Conservation (phyloP, 2,888 invertebrate species). For the Terebella lapidaria region DNA sequence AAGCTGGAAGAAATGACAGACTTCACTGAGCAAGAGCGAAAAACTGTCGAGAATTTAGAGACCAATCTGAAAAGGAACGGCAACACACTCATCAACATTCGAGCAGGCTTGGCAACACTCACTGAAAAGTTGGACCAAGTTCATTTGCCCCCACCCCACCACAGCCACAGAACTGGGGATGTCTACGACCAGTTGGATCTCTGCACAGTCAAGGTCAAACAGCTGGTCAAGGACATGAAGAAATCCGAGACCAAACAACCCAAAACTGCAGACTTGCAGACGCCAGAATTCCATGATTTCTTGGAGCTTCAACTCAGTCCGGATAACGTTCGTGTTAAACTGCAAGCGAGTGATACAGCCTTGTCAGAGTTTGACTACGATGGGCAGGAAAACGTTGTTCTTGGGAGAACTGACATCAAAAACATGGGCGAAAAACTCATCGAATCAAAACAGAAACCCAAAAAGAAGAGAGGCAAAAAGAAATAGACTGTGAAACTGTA, state of each 20-base stretch:
- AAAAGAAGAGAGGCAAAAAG: slow-evolving; percentile 32
- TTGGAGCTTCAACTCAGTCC: slow-evolving; percentile 30
- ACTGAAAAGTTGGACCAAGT: slow-evolving; percentile 37
- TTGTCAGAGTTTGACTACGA: slow-evolving; percentile 30
- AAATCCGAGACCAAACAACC: slow-evolving; percentile 12
- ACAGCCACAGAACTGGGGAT: slow-evolving; percentile 30
- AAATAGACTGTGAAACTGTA: neutral
- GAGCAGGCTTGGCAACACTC: slow-evolving; percentile 32
- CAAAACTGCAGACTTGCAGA: neutral
- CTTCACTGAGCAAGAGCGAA: neutral
- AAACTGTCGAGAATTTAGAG: neutral
- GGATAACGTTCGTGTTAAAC: slow-evolving; percentile 31
- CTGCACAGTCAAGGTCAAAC: slow-evolving; percentile 29
- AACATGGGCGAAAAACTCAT: slow-evolving; percentile 31
- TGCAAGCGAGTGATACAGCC: slow-evolving; percentile 27
- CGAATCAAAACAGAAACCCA: slow-evolving; percentile 32
- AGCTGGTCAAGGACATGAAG: slow-evolving; percentile 22
- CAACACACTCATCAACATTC: slow-evolving; percentile 29
- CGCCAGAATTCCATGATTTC: slow-evolving; percentile 30
- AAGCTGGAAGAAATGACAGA: neutral
- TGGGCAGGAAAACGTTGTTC: slow-evolving; percentile 32
- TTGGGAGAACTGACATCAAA: slow-evolving; percentile 36
- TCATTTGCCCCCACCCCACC: slow-evolving; percentile 25
- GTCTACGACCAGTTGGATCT: slow-evolving; percentile 30
- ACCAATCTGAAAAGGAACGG: slow-evolving; percentile 17